A percentile compares a stretch with the other conserved stretches of the same genome.
Conservation (phyloP, 1,140 invertebrate species). For the Galendromus occidentalis region DNA sequence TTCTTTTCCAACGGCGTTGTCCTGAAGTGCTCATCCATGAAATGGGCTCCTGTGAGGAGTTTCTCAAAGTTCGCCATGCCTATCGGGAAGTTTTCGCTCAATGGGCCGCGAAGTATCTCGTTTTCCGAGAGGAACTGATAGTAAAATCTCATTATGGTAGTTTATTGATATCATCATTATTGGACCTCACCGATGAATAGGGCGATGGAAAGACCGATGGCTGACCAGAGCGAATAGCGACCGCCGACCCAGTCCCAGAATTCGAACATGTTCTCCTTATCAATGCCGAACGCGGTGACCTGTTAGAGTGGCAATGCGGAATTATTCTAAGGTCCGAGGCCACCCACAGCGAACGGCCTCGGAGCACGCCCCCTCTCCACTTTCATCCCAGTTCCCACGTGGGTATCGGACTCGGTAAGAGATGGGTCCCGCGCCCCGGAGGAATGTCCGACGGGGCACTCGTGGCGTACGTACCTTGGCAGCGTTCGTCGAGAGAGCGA, state of each 20-base stretch:
- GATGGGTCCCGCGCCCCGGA: too few species aligned
- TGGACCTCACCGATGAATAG: slow-evolving; percentile 52
- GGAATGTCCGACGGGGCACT: too few species aligned
- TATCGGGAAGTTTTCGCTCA: slow-evolving; percentile 18
- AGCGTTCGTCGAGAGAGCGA: slow-evolving; percentile 86
- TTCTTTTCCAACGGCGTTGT: slow-evolving; percentile 76
- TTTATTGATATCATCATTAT: background rate
- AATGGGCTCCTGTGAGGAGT: slow-evolving; percentile 69
- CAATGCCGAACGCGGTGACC: slow-evolving; percentile 90
- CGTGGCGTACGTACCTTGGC: slow-evolving; percentile 15
- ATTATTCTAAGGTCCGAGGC: too few species aligned
- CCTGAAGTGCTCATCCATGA: slow-evolving; percentile 83
- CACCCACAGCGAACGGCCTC: too few species aligned
- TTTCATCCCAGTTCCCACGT: too few species aligned
- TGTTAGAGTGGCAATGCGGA: slow-evolving; percentile 34
- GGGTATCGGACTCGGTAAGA: too few species aligned
- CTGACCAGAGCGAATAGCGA: slow-evolving; percentile 91
- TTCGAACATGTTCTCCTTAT: slow-evolving; percentile 92
- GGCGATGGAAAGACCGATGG: slow-evolving; percentile 89
- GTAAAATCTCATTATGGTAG: slow-evolving; percentile 9
- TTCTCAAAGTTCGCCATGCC: slow-evolving; percentile 84
- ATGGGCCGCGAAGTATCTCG: background rate
- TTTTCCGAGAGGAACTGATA: background rate
- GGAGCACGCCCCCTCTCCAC: too few species aligned
- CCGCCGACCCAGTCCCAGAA: slow-evolving; percentile 99